Evolutionary conservation across 2,113 vertebrate genomes (phyloP).

Genomic region (Empidonax alnorum): DNA sequence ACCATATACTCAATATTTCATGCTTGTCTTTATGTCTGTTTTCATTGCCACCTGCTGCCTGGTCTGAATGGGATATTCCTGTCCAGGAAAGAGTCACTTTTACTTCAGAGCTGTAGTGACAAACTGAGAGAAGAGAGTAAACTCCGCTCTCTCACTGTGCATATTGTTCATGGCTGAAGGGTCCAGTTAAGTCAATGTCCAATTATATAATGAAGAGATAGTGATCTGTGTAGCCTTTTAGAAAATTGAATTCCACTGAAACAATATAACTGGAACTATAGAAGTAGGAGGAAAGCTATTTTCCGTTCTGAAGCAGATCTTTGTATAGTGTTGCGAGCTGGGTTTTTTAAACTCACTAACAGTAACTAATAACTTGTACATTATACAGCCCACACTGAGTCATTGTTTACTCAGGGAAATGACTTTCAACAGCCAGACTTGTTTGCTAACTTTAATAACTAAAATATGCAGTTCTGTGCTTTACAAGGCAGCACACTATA

Average conservation of each 20-base stretch:
- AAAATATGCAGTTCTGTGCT: slow-evolving; percentile 21
- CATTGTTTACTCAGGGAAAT: slow-evolving; percentile 61
- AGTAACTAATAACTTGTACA: slow-evolving; percentile 52
- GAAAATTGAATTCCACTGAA: slow-evolving; percentile 43
- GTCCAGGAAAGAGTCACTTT: not conserved
- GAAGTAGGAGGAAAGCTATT: slow-evolving; percentile 56
- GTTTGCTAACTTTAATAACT: slow-evolving; percentile 41
- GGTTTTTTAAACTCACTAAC: slow-evolving; percentile 22
- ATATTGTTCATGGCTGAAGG: not conserved
- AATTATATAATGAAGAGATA: slow-evolving; percentile 9
- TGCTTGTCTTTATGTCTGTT: not conserved
- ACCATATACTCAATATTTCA: not conserved
- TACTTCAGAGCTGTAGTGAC: not conserved
- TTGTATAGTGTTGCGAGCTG: not conserved
- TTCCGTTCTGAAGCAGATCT: slow-evolving; percentile 39
- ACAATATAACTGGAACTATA: not conserved
- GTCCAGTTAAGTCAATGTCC: not conserved
- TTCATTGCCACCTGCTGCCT: not conserved
- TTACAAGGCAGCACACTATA: slow-evolving; percentile 4
- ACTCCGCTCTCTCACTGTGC: not conserved
- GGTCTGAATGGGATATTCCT: not conserved
- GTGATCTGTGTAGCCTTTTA: slow-evolving; percentile 46
- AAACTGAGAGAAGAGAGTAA: not conserved
- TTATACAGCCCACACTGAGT: slow-evolving; percentile 51
- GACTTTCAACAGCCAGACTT: slow-evolving; percentile 57